Base-by-base conservation (phyloP, 2,888 invertebrate genomes). In the Habroteleia sp. region DNA sequence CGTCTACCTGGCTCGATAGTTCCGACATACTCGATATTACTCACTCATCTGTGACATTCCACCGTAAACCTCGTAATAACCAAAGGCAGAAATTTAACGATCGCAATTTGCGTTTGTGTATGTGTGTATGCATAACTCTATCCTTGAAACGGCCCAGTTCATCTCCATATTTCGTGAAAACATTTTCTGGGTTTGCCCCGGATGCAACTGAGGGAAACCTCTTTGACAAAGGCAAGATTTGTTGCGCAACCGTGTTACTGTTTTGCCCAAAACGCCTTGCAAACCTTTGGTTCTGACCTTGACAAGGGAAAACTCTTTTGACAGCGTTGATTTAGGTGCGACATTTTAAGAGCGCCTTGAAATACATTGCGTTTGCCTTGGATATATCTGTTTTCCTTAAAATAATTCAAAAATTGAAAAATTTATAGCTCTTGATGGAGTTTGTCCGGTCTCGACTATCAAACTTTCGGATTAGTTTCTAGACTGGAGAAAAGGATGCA, bases 91-190 rank as follows among this genome's bases (percentile, higher is more conserved):
- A 50, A 42, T 52, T 52, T 52, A 52, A 63, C 31, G 13, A 25
- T 3, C 25, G 20, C 31, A 27, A 46, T 65, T 65, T n/a, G n/a
- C n/a, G n/a, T n/a, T n/a, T n/a, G n/a, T n/a, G n/a, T n/a, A n/a
- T n/a, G n/a, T n/a, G n/a, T n/a, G n/a, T n/a, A n/a, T 65, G 44
- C 65, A 54, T 44, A 65, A 20, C 35, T 44, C 23, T 27, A 17
- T 37, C 14, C 3, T 39, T 31, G 14, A 42, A 63, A 42, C 17
- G 23, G 8, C 14, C 13, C 6, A 52, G 35, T 16, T 17, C 17
- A 54, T 35, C 37, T 44, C 37, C 44, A 44, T 65, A 56, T 66
- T 46, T 66, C 8, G 46, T 31, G 23, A 44, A 56, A 65, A 44
- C 25, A 29, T 31, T 52, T 52, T 52, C 52, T 33, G 11, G 52